Evolutionary conservation across 2,888 invertebrate genomes (phyloP).

Genomic region (Lepidocyrtinus sp.): DNA sequence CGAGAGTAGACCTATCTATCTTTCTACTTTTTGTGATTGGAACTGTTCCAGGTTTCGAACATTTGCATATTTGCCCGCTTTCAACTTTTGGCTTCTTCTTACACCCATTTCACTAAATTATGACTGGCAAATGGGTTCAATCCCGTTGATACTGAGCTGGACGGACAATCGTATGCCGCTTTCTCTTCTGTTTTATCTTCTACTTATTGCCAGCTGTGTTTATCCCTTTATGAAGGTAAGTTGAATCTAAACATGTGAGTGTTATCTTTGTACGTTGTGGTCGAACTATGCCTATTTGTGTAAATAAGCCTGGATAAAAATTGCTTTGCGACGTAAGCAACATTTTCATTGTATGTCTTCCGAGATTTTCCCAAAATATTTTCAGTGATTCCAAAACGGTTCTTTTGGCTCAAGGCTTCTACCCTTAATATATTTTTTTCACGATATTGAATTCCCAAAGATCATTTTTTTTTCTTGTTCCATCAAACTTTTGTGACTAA

Average conservation of each 20-base stretch:
- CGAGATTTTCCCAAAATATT: background rate
- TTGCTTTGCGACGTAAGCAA: background rate
- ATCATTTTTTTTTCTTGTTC: too few species aligned
- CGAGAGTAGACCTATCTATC: background rate
- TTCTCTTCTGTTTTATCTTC: slow-evolving; percentile 63
- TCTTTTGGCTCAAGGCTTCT: background rate
- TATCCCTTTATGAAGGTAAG: slow-evolving; percentile 65
- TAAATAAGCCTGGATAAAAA: too few species aligned
- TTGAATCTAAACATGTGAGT: too few species aligned
- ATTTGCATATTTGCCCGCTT: slow-evolving; percentile 85
- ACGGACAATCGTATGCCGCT: slow-evolving; percentile 64
- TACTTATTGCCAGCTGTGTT: slow-evolving; percentile 57
- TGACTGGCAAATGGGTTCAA: slow-evolving; percentile 93
- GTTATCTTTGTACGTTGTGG: too few species aligned
- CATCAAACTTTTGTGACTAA: too few species aligned
- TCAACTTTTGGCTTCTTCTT: slow-evolving; percentile 88
- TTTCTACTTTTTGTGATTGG: slow-evolving; percentile 42
- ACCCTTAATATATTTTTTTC: too few species aligned
- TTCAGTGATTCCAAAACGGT: background rate
- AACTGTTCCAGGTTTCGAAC: slow-evolving; percentile 81
- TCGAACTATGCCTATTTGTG: too few species aligned
- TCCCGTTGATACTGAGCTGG: slow-evolving; percentile 78
- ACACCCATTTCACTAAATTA: slow-evolving; percentile 85
- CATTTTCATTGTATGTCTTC: background rate
- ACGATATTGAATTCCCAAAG: too few species aligned